Percentiles rank a stretch among this genome's conserved stretches.
Evolutionary conservation across 2,113 vertebrate species (phyloP).

Genomic region (Himantopus leucocephalus): DNA sequence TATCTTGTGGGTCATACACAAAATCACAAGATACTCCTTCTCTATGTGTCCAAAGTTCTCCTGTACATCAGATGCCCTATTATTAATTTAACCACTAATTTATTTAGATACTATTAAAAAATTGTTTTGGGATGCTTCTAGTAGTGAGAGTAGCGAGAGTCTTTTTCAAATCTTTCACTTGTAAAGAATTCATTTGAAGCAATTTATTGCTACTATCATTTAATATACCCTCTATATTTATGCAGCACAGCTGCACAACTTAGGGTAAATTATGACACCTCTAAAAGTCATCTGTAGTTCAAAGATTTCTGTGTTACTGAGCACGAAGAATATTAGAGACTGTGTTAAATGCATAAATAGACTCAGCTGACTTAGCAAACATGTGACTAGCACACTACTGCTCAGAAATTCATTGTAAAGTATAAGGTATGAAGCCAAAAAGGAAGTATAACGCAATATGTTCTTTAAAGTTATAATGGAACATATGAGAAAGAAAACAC

Average conservation of each 20-base stretch:
- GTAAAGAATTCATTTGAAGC: not conserved
- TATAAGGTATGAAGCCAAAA: constrained; percentile 53
- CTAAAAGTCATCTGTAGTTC: not conserved
- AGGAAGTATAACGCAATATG: constrained; percentile 39
- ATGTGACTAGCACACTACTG: constrained; percentile 15
- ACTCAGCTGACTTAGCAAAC: constrained; percentile 38
- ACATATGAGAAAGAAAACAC: constrained; percentile 25
- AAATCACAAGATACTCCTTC: constrained; percentile 14
- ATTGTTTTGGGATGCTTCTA: not conserved
- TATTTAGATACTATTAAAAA: not conserved
- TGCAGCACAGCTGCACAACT: not conserved
- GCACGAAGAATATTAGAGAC: not conserved
- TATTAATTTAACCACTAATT: constrained; percentile 11
- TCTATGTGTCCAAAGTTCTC: not conserved
- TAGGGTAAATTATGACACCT: not conserved
- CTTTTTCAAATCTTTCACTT: not conserved
- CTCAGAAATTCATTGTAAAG: constrained; percentile 41
- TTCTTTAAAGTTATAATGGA: constrained; percentile 35
- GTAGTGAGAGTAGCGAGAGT: not conserved
- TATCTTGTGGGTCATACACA: not conserved
- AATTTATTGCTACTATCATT: not conserved
- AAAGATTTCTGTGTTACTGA: not conserved
- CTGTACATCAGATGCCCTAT: not conserved
- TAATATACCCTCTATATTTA: not conserved
- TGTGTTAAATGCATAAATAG: constrained; percentile 34